Evolutionary conservation across 2,113 vertebrate genomes (phyloP), one percentile per base, ranked within the genome.

Genomic region (Cricetomys ansorgei): DNA sequence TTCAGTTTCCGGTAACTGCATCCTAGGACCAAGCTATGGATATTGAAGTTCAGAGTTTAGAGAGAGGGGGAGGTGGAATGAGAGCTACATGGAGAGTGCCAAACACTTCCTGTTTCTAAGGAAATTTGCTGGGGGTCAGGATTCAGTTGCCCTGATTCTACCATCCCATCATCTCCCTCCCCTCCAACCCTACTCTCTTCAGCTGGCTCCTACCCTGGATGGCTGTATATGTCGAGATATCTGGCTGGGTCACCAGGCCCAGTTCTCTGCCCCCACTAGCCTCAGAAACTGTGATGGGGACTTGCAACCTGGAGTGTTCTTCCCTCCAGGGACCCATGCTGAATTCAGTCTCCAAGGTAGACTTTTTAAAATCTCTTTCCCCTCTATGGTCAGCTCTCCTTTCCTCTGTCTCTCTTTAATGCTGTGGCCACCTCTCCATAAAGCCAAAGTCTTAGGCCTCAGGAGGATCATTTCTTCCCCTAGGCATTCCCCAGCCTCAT

Each of bases 141-240:
- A 72, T 40, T 90, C 84, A 17, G 4, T 43, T 53, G 62, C 15
- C 72, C 59, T 69, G 77, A 37, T 91, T 45, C 69, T 19, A 16
- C 34, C 45, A 55, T 76, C 16, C 53, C 27, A 5, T 6, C 1
- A 2, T 65, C 76, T 73, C 45, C 13, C 19, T 85, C 57, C 21
- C 31, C 12, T 3, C 23, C n/a, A 27, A 11, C 9, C 11, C 43
- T 40, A 31, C 64, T 9, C 15, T 25, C 70, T 77, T 50, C 87
- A 99, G 99, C 96, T 99, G 13, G 85, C 97, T 53, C 98, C 98
- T 2, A 94, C 98, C 57, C 96, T 99, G 98, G 99, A 99, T 34
- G 99, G 95, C 73, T 99, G 99, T 77, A 69, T 99, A 72, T 96
- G 97, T 17, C 37, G 31, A 27, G 98, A 98, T 79, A 95, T n/a